Percentiles rank a stretch among this genome's conserved stretches.
Conservation (phyloP, 2,888 invertebrate species). For the Dusona sp. region DNA sequence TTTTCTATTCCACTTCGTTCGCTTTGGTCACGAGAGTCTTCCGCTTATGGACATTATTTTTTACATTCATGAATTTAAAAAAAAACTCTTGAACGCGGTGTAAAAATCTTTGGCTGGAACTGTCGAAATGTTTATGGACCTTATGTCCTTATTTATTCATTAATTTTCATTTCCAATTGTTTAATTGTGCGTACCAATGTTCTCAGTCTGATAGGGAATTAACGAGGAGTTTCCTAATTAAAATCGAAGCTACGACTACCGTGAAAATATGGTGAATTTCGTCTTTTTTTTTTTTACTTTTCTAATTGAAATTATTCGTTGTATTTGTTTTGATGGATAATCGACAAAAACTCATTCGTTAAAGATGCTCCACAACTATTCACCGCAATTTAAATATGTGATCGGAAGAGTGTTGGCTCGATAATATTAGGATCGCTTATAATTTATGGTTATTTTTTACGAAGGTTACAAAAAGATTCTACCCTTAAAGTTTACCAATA, state of each 20-base stretch:
- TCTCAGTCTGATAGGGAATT: constrained; percentile 33
- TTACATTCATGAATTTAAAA: constrained; percentile 4
- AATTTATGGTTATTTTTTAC: constrained; percentile 59
- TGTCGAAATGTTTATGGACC: constrained; percentile 5
- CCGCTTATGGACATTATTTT: constrained; percentile 12
- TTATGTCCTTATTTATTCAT: background rate
- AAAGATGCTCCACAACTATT: constrained; percentile 5
- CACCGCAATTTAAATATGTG: background rate
- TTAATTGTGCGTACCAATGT: constrained; percentile 63
- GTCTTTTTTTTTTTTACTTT: constrained; percentile 1
- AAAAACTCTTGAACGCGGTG: constrained; percentile 25
- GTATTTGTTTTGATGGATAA: constrained; percentile 47
- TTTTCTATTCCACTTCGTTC: constrained; percentile 3
- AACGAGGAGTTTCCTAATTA: constrained; percentile 12
- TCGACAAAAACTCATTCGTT: constrained; percentile 18
- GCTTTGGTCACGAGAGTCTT: constrained; percentile 44
- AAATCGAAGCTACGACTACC: background rate
- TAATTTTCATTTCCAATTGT: constrained; percentile 11
- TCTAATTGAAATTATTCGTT: constrained; percentile 62
- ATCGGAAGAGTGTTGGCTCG: constrained; percentile 71
- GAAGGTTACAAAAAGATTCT: constrained; percentile 68
- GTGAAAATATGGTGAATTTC: constrained; percentile 41
- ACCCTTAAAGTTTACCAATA: constrained; percentile 62
- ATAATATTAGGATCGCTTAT: constrained; percentile 58
- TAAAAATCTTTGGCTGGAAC: background rate